Percentiles rank a stretch among this genome's conserved stretches.
These are phyloP conservation scores for Pantherophis guttatus DNA, from an alignment of 2,113 vertebrate genomes.

Conservation along the genomic window DNA sequence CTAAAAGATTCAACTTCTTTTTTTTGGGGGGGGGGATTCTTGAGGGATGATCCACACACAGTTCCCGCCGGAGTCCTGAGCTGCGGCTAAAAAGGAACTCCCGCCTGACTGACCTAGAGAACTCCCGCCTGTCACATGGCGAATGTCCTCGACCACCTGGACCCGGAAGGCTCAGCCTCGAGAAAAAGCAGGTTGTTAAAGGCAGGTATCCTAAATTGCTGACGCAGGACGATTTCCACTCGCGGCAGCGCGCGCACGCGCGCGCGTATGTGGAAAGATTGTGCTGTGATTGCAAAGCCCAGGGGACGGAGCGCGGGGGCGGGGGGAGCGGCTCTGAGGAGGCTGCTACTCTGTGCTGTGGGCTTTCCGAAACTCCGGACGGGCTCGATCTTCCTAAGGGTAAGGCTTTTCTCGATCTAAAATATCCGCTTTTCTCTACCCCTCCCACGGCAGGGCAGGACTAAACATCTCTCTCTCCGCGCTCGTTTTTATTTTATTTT, in stretches of 20 bases:
- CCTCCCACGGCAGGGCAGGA: background rate
- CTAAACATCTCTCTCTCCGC: background rate
- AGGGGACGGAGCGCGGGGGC: fast-evolving
- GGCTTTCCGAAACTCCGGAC: background rate
- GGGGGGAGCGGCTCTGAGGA: too few relatives aligned
- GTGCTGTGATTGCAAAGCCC: background rate
- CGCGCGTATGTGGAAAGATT: background rate
- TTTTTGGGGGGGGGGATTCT: background rate
- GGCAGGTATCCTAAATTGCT: background rate
- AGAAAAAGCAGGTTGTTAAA: background rate
- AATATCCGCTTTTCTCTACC: background rate
- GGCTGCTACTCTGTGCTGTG: background rate
- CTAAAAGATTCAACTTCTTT: background rate
- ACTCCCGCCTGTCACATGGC: background rate
- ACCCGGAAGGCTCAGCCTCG: background rate
- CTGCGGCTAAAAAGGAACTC: background rate
- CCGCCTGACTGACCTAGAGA: background rate
- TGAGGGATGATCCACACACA: background rate
- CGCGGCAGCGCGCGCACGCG: background rate
- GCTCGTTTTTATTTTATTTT: background rate
- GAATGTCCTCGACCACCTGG: background rate
- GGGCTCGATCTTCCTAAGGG: background rate
- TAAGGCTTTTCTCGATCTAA: background rate
- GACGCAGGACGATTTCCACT: background rate
- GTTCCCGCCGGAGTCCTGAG: background rate